Conservation (phyloP, 2,797 vertebrate species). For the Falco columbarius region DNA sequence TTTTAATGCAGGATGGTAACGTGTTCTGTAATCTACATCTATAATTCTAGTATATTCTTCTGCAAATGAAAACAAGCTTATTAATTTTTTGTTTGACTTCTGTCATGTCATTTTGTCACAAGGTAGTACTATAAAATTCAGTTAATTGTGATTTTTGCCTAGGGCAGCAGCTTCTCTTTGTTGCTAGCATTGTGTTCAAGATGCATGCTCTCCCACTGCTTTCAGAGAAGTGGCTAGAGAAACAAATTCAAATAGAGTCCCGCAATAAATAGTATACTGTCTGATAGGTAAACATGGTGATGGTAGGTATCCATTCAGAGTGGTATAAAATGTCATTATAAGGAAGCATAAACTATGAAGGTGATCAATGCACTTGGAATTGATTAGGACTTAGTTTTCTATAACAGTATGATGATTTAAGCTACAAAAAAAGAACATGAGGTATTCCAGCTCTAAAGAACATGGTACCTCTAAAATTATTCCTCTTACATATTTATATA, state of each 20-base stretch:
- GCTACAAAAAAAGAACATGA: neutral
- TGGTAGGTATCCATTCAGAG: neutral
- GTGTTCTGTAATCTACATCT: neutral
- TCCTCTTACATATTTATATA: neutral
- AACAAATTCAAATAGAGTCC: neutral
- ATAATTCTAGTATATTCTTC: neutral
- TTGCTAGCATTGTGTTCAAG: neutral
- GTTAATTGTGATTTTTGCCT: neutral
- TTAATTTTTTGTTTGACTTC: neutral
- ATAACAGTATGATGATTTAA: neutral
- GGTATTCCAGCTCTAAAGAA: neutral
- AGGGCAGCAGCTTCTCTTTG: neutral
- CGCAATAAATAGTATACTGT: neutral
- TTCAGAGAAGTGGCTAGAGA: neutral
- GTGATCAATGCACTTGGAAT: neutral
- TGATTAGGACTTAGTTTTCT: neutral
- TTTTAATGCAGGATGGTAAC: neutral
- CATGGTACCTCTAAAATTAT: neutral
- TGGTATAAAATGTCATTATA: neutral
- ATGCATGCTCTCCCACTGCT: neutral
- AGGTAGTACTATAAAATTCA: neutral
- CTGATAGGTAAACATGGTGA: no score
- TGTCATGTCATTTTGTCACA: neutral
- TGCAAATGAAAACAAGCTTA: neutral
- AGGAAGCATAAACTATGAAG: neutral